phyloP scores from a whole-genome alignment of 2,797 vertebrate genomes.

The Acrocephalus scirpaceus region DNA sequence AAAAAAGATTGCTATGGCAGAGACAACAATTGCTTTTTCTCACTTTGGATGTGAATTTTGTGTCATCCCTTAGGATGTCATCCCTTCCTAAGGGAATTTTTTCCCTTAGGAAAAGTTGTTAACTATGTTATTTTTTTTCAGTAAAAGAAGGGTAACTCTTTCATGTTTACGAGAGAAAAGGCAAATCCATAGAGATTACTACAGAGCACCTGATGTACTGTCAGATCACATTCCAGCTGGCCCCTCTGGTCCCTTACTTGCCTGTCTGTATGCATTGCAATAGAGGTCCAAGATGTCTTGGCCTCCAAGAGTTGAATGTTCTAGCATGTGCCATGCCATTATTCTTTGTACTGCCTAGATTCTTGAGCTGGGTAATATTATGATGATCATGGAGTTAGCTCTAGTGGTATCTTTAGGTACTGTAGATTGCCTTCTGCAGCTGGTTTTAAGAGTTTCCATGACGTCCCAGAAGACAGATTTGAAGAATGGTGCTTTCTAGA shows the following conservation, averaged over 20 bases:
- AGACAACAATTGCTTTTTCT: neutral
- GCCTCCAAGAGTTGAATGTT: neutral
- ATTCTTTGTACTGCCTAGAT: neutral
- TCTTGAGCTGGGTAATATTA: accelerated
- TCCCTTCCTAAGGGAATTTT: too few relatives aligned
- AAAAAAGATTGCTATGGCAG: accelerated
- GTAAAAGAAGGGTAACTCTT: neutral
- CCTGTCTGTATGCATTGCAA: accelerated
- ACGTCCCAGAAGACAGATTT: neutral
- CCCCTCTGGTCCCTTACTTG: neutral
- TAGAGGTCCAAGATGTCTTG: neutral
- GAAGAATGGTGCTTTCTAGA: neutral
- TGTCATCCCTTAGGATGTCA: too few relatives aligned
- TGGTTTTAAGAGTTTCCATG: neutral
- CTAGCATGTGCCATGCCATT: accelerated
- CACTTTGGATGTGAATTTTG: neutral
- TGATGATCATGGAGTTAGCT: neutral
- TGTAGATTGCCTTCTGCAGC: neutral
- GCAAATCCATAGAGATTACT: neutral
- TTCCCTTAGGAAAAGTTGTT: neutral
- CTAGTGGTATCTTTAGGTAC: neutral
- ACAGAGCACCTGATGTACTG: neutral
- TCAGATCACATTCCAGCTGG: neutral
- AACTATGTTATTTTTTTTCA: neutral
- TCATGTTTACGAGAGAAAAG: neutral